Conservation (phyloP, 2,888 invertebrate genomes). For the Hartigia nigra region DNA sequence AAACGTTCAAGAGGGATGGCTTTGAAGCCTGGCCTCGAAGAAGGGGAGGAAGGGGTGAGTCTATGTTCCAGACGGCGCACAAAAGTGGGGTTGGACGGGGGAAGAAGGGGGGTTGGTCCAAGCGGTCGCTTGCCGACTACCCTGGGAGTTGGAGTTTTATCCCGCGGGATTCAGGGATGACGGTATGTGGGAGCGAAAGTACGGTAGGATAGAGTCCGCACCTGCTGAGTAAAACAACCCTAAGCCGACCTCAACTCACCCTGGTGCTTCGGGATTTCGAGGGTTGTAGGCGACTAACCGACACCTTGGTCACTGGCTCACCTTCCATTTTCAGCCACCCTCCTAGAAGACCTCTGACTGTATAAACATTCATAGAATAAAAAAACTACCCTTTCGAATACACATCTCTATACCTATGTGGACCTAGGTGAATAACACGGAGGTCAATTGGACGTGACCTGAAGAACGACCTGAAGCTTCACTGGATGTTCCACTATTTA, state of each 20-base stretch:
- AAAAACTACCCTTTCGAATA: too few relatives aligned
- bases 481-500: neutral
- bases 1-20: neutral
- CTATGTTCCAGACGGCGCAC: neutral
- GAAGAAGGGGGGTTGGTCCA: slow-evolving; percentile 22
- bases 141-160: slow-evolving; percentile 49
- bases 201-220: slow-evolving; percentile 38
- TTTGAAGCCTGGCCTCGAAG: neutral
- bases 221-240: slow-evolving; percentile 52
- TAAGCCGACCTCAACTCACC: slow-evolving; percentile 47
- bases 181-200: slow-evolving; percentile 22
- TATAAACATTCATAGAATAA: neutral
- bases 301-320: slow-evolving; percentile 3
- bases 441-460: neutral
- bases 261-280: slow-evolving; percentile 9
- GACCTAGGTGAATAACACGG: neutral
- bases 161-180: slow-evolving; percentile 50
- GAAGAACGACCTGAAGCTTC: neutral
- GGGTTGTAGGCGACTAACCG: neutral
- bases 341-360: slow-evolving; percentile 16
- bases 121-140: slow-evolving; percentile 19
- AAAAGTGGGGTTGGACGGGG: slow-evolving; percentile 16
- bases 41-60: slow-evolving; percentile 13
- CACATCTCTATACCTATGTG: neutral
- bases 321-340: neutral